Base-by-base conservation (phyloP, 1,140 invertebrate genomes). In the Scaptomyza graminum region DNA sequence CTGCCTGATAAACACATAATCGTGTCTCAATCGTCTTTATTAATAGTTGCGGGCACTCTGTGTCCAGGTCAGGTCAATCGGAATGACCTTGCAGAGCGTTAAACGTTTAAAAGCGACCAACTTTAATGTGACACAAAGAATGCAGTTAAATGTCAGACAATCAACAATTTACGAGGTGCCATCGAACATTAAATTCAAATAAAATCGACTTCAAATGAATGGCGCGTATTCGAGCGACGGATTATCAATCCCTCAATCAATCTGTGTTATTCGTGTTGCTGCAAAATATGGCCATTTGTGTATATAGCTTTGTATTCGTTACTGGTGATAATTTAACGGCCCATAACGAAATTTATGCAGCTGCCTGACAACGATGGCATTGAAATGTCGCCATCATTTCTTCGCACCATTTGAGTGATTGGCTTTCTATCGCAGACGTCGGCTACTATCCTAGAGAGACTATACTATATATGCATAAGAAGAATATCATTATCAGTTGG, bases 281-380 rank as follows among this genome's bases (percentile, higher is more conserved):
- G 78, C 78, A 77, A 85, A 81, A 87, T 81, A 81, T 81, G 79
- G 62, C 56, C 69, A 87, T 85, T 85, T 74, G 47, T 64, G 16
- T 44, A 37, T 76, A 72, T 31, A 5, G 11, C 12, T 50, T 37
- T 12, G 11, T 37, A 6, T 61, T 39, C 41, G 18, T 56, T 63
- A 64, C 18, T 73, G 63, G 76, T 71, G 81, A 82, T 84, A 80
- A 85, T 63, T 80, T 73, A 84, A 70, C 61, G 47, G 34, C 43
- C 18, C 46, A 55, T 62, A 59, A 22, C 60, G 15, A 70, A 87
- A 87, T 85, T 87, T 85, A 78, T 85, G 78, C 82, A 68, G 18
- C 56, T 71, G 39, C 49, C 50, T 63, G 74, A 25, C 50, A 37
- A 15, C 7, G 25, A 37, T 68, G 57, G 22, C 59, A 68, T 68